These are phyloP conservation scores for Scolopax rusticola DNA, from an alignment of 2,797 vertebrate species.

Conservation along the genomic window DNA sequence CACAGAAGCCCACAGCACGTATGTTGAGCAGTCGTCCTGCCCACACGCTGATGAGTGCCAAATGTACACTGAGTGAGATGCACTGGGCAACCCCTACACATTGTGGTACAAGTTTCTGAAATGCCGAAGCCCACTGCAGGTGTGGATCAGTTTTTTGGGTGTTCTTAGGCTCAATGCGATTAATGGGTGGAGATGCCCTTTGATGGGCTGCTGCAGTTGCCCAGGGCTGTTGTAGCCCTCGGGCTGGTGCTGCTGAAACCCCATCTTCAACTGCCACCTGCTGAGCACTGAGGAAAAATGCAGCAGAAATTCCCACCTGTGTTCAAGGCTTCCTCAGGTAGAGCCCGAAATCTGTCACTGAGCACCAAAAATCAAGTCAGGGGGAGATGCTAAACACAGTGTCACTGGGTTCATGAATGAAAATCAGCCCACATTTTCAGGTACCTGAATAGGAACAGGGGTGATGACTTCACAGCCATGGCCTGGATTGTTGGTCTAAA, in stretches of 20 bases:
- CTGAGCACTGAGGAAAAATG: not conserved
- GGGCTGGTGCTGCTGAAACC: not conserved
- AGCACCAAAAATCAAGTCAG: not conserved
- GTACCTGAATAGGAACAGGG: rapidly evolving
- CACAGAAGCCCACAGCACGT: rapidly evolving
- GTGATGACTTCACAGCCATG: not conserved
- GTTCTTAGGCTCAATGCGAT: not conserved
- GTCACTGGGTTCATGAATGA: not conserved
- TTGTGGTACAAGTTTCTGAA: not conserved
- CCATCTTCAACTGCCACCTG: constrained; percentile 19
- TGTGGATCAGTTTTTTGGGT: not conserved
- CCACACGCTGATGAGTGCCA: not conserved
- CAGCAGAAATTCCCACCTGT: not conserved
- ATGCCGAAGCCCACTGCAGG: not conserved
- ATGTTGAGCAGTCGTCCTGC: rapidly evolving
- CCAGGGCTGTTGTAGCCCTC: rapidly evolving
- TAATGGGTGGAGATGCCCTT: not conserved
- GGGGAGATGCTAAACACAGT: not conserved
- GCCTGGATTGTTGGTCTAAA: not conserved
- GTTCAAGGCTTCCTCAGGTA: rapidly evolving
- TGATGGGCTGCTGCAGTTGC: rapidly evolving
- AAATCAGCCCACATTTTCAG: not conserved
- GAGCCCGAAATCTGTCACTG: rapidly evolving
- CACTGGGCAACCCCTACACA: not conserved
- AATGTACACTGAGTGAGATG: rapidly evolving